Evolutionary conservation across 2,797 vertebrate genomes (phyloP), one percentile per base, ranked within the genome.

Genomic region (Craterocephalus amniculus): DNA sequence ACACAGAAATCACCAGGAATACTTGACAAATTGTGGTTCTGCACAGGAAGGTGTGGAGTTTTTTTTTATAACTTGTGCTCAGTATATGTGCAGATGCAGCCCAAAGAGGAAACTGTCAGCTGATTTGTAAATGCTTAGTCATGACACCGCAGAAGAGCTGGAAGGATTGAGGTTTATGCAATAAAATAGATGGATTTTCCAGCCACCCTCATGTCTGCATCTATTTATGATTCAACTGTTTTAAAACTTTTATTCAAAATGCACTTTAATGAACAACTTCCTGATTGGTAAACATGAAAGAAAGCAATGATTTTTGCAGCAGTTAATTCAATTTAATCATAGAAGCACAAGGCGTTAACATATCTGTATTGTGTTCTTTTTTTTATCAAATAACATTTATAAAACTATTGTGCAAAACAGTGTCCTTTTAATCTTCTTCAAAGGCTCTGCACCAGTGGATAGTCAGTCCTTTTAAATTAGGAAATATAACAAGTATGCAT

Each of bases 371-470:
- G 68, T 55, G 11, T 49, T 79, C 84, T 85, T 87, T 91, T 87
- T 88, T 89, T 94, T 94, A 95, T 94, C 95, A 96, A 97, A 96
- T 97, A 97, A 97, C 96, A 94, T 94, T 93, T 94, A 96, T 95
- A 94, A 94, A 94, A 94, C 92, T 93, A 92, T 95, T 96, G 96
- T 98, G 97, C 96, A 97, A 98, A 97, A 96, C 93, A 92, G 91
- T 93, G 91, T 93, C 87, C 92, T 93, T 94, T 92, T 91, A 85
- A 91, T 93, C 89, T 92, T 94, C 90, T 90, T 93, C 91, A 94
- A 92, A 92, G 91, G 89, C 90, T 94, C 92, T 91, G 93, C 93
- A 94, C 93, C 93, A 93, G 92, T 93, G 91, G 91, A 93, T 93
- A 93, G 91, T 93, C 91, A 90, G 90, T 94, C 92, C 90, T 93